Percentiles rank a stretch among this genome's conserved stretches.
These are phyloP conservation scores for Ochropleura leucogaster DNA, from an alignment of 2,888 invertebrate species.

Conservation along the genomic window DNA sequence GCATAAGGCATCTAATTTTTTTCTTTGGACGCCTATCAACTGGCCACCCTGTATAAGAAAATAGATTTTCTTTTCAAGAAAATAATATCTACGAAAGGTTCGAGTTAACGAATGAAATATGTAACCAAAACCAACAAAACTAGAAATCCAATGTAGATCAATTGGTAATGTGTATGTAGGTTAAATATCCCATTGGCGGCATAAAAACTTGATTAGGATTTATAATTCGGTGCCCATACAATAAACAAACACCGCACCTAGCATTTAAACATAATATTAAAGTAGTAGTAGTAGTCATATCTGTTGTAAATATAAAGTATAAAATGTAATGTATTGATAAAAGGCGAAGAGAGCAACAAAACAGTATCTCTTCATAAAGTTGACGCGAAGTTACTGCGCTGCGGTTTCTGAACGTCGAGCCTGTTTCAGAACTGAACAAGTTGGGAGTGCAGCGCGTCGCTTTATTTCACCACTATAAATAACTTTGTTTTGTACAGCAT, in stretches of 20 bases:
- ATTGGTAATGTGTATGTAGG: no score
- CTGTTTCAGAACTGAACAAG: constrained; percentile 77
- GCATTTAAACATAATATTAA: neutral
- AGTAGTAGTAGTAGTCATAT: constrained; percentile 4
- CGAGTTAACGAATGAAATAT: neutral
- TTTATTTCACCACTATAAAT: constrained; percentile 81
- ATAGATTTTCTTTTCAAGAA: constrained; percentile 5
- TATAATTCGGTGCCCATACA: neutral
- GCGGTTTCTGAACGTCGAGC: constrained; percentile 80
- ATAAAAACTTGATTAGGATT: no score
- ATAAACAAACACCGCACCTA: neutral
- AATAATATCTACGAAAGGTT: neutral
- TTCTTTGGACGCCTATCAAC: no score
- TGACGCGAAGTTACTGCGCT: constrained; percentile 80
- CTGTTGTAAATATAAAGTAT: neutral
- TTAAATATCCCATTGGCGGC: no score
- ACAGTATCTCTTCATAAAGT: constrained; percentile 78
- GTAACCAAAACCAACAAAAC: neutral
- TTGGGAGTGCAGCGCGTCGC: constrained; percentile 78
- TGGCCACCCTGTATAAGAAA: no score
- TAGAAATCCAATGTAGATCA: neutral
- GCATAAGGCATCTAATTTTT: no score
- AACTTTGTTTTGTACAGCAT: constrained; percentile 83
- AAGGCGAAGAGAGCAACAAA: constrained; percentile 62
- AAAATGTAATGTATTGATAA: constrained; percentile 39